phyloP scores from a whole-genome alignment of 2,888 invertebrate genomes.

The Craniophora ligustri region DNA sequence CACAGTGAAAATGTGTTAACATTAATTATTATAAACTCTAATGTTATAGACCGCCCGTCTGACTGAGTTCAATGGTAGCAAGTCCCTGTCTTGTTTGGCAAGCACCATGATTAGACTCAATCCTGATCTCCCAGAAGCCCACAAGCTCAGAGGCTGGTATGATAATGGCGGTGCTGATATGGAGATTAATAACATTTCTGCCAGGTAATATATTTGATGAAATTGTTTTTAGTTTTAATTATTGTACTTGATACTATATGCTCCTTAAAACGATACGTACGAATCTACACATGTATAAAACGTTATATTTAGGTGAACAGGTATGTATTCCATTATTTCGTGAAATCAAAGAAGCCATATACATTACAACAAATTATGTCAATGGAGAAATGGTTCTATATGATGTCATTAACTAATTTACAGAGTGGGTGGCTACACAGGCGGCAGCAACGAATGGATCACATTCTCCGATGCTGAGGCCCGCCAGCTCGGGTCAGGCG shows the following conservation, averaged over 20 bases:
- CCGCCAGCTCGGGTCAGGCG: constrained; percentile 91
- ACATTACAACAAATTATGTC: too few relatives aligned
- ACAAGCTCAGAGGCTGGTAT: constrained; percentile 96
- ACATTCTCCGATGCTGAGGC: constrained; percentile 93
- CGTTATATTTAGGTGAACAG: too few relatives aligned
- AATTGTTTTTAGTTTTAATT: neutral
- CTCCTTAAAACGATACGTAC: too few relatives aligned
- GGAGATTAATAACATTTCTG: constrained; percentile 90
- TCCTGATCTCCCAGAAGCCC: constrained; percentile 96
- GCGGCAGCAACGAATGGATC: constrained; percentile 91
- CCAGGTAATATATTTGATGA: constrained; percentile 75
- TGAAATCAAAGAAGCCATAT: too few relatives aligned
- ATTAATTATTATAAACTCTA: neutral
- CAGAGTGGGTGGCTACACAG: constrained; percentile 80
- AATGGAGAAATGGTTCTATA: neutral
- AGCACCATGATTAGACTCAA: constrained; percentile 92
- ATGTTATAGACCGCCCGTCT: constrained; percentile 90
- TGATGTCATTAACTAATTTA: constrained; percentile 29
- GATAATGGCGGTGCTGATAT: constrained; percentile 92
- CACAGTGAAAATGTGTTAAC: too few relatives aligned
- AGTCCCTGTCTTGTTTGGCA: constrained; percentile 89
- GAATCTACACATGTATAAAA: too few relatives aligned
- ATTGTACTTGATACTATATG: neutral
- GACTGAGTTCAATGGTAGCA: constrained; percentile 96
- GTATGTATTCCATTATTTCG: too few relatives aligned